phyloP scores from a whole-genome alignment of 2,113 vertebrate genomes.

The Odontophorus gujanensis region DNA sequence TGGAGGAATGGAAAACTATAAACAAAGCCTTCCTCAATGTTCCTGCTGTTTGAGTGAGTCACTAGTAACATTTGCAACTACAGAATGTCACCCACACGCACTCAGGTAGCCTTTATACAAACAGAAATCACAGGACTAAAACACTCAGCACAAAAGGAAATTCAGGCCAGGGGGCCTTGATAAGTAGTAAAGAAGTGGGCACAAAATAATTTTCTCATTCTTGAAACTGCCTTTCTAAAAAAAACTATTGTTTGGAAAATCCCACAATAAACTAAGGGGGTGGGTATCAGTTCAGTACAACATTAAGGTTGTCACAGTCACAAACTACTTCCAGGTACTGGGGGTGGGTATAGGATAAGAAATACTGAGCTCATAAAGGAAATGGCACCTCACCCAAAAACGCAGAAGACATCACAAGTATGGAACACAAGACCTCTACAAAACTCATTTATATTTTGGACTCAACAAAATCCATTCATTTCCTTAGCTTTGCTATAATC shows the following conservation, averaged over 20 bases:
- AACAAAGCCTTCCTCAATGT: neutral
- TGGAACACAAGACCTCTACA: neutral
- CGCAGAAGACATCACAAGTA: neutral
- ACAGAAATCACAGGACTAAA: neutral
- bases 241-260: neutral
- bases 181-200: neutral
- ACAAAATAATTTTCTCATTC: neutral
- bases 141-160: neutral
- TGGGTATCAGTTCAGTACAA: neutral
- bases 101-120: neutral
- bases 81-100: neutral
- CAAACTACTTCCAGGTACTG: neutral
- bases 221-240: neutral
- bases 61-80: neutral
- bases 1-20: neutral
- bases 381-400: neutral
- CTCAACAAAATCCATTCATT: neutral
- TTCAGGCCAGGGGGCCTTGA: neutral
- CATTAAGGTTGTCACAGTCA: neutral
- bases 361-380: neutral
- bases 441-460: neutral
- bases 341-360: neutral
- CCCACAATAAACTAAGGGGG: neutral
- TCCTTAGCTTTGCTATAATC: neutral
- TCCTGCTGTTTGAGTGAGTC: neutral